Evolutionary conservation across 2,113 vertebrate species (phyloP), one percentile per base, ranked within the genome.

Genomic region (Mustela lutreola): DNA sequence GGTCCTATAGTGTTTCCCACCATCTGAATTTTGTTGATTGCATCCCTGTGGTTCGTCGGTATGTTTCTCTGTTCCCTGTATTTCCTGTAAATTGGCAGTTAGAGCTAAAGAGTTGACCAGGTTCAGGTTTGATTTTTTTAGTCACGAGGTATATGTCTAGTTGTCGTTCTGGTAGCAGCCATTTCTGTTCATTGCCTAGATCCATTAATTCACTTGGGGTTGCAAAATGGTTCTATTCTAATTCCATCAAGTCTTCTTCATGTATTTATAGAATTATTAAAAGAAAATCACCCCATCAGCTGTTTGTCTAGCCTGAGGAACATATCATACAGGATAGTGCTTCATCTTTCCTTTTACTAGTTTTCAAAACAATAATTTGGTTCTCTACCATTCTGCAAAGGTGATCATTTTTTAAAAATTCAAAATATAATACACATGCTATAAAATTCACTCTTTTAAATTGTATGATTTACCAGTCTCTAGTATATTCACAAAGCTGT

Each of bases 341-440:
- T 83, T 81, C 9, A 86, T 94, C 26, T 91, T 96, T 58, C 42
- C 79, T 26, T 94, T 97, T 75, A 94, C 36, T 87, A 73, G 73
- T 96, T 96, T 96, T 93, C 76, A 91, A 93, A 93, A 79, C 92
- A 96, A 67, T 83, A 50, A 81, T 16, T 91, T 89, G 62, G 60
- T 92, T 96, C 62, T 84, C 39, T 87, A 90, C 33, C 36, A 73
- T 78, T 94, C 73, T 90, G 94, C 53, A 87, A 89, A 96, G 33
- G 67, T 73, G 33, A 73, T 86, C 39, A 87, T 83, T 95, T 62
- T 56, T 62, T 14, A n/a, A 79, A 83, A 92, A 81, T 80, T 42
- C 78, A 94, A 73, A 70, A 79, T 94, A 73, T 92, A 79, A 96
- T 87, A 90, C 81, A 78, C 60, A 83, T 87, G 36, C 82, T 53